Evolutionary conservation across 1,140 invertebrate species (phyloP).

Genomic region (Lepidurus packardi): DNA sequence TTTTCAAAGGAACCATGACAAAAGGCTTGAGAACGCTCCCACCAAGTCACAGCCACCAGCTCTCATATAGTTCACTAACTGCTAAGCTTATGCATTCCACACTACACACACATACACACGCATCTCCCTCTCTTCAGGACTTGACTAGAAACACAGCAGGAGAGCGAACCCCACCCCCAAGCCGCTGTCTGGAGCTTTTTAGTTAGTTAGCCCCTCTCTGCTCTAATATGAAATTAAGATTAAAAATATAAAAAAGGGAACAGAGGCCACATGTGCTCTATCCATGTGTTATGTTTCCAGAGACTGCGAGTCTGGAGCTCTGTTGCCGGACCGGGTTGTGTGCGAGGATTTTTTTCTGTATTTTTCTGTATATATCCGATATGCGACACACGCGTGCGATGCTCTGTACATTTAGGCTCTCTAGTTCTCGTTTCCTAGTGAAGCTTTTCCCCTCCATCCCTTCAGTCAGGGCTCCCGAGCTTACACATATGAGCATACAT

Average conservation of each 20-base stretch:
- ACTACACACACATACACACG: background rate
- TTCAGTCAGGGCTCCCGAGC: background rate
- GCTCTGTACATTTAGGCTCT: background rate
- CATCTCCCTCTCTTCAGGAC: background rate
- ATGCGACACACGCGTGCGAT: conserved; percentile 17
- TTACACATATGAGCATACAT: background rate
- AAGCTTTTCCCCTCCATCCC: conserved; percentile 10
- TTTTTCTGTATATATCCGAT: conserved; percentile 12
- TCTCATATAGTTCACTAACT: background rate
- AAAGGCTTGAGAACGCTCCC: background rate
- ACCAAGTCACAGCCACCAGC: background rate
- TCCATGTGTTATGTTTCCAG: conserved; percentile 24
- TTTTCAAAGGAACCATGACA: background rate
- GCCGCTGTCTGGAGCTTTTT: background rate
- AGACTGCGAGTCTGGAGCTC: conserved; percentile 12
- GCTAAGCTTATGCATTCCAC: background rate
- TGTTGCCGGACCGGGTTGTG: background rate
- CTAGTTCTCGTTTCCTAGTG: background rate
- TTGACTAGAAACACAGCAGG: conserved; percentile 17
- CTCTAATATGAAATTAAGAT: conserved; percentile 15
- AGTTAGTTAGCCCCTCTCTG: conserved; percentile 9
- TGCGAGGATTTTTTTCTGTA: background rate
- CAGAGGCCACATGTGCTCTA: conserved; percentile 28
- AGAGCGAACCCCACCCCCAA: conserved; percentile 20
- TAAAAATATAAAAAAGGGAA: conserved; percentile 5